Percentiles rank a stretch among this genome's conserved stretches.
Evolutionary conservation across 2,888 invertebrate species (phyloP).

Genomic region (Sminthurinus aureus): DNA sequence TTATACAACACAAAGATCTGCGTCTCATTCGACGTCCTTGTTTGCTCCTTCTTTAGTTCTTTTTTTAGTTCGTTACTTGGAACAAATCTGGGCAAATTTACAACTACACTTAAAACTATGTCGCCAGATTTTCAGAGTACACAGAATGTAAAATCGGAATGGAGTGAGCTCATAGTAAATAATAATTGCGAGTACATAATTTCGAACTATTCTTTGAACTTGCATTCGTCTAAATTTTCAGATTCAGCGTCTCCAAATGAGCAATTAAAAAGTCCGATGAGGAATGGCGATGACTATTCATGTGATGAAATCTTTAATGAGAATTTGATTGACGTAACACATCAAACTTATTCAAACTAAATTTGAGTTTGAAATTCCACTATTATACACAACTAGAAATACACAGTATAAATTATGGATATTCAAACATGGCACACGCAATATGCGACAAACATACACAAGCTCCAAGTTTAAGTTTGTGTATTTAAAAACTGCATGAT

Average conservation of each 20-base stretch:
- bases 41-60: background rate
- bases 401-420: background rate
- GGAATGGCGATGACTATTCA: background rate
- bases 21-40: background rate
- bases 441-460: too few relatives aligned
- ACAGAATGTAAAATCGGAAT: too few relatives aligned
- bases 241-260: too few relatives aligned
- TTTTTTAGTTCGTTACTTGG: background rate
- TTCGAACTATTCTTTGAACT: too few relatives aligned
- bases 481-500: background rate
- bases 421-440: background rate
- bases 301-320: conserved; percentile 8
- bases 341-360: background rate
- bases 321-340: background rate
- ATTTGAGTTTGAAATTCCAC: background rate
- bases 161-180: too few relatives aligned
- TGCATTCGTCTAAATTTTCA: too few relatives aligned
- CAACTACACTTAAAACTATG: too few relatives aligned
- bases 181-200: too few relatives aligned
- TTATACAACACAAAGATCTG: background rate
- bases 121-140: too few relatives aligned
- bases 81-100: too few relatives aligned
- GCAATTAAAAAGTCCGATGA: too few relatives aligned
- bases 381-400: too few relatives aligned
- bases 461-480: background rate